These are phyloP conservation scores for Oreohelix idahoensis DNA, from an alignment of 1,140 invertebrate species.

Conservation along the genomic window DNA sequence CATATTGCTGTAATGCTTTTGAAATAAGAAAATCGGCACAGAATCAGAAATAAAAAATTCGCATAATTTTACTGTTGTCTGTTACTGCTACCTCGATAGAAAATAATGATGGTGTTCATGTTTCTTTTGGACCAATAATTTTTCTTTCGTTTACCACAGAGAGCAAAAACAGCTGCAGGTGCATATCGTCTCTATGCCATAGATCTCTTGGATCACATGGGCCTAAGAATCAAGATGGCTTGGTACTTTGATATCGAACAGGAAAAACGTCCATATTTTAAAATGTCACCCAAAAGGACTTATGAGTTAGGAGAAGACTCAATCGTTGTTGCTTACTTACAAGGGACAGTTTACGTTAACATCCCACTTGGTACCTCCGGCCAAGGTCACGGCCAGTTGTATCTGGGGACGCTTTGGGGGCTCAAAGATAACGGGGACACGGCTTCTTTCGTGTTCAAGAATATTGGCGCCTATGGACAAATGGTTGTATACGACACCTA, in stretches of 20 bases:
- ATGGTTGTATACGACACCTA: background rate
- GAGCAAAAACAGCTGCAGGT: background rate
- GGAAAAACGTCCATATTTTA: background rate
- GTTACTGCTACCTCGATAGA: no score
- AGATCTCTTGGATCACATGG: background rate
- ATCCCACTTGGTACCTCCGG: background rate
- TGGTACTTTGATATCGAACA: background rate
- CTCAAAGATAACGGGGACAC: background rate
- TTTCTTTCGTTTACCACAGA: background rate
- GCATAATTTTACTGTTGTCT: no score
- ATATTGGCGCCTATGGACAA: background rate
- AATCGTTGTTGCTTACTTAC: background rate
- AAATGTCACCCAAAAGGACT: background rate
- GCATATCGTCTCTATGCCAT: background rate
- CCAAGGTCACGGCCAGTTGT: background rate
- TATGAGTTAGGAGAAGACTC: background rate
- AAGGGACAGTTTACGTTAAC: background rate
- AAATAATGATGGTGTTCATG: no score
- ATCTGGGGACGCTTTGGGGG: background rate
- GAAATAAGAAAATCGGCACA: no score
- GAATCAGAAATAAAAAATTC: no score
- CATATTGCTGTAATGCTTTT: no score
- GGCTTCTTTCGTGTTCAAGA: background rate
- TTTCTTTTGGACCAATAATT: background rate
- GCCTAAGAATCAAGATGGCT: background rate